phyloP scores from a whole-genome alignment of 2,888 invertebrate genomes.

The Carcina quercana region DNA sequence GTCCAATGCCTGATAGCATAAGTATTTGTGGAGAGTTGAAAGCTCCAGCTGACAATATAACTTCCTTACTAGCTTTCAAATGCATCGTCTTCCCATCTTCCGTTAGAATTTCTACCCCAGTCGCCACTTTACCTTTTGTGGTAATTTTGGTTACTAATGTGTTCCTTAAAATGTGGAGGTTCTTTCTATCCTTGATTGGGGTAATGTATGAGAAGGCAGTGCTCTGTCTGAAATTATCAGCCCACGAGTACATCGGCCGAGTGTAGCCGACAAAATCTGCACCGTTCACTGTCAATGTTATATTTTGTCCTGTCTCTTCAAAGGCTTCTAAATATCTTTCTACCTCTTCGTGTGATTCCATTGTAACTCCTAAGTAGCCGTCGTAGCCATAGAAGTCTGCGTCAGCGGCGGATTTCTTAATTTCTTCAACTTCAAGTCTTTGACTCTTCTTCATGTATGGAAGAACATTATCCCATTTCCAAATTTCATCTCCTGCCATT shows the following conservation, averaged over 20 bases:
- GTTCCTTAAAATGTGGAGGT: conserved; percentile 57
- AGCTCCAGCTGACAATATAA: conserved; percentile 64
- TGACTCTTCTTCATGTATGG: neutral
- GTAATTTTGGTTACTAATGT: conserved; percentile 59
- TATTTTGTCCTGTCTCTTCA: neutral
- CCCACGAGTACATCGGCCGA: neutral
- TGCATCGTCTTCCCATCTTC: conserved; percentile 26
- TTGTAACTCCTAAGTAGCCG: neutral
- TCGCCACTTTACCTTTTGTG: conserved; percentile 36
- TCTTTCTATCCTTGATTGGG: conserved; percentile 13
- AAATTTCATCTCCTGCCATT: neutral
- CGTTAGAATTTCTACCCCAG: conserved; percentile 37
- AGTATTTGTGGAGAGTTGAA: conserved; percentile 66
- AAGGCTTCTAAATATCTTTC: neutral
- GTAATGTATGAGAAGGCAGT: neutral
- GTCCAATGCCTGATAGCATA: conserved; percentile 69
- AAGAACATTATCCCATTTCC: neutral
- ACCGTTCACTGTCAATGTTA: neutral
- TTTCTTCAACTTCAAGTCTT: neutral
- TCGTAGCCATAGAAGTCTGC: neutral
- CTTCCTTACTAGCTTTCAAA: conserved; percentile 51
- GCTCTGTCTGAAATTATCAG: neutral
- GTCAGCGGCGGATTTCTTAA: neutral
- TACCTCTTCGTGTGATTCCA: neutral
- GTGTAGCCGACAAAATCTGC: neutral